Evolutionary conservation across 2,113 vertebrate species (phyloP).

Genomic region (Cranoglanis bouderius): DNA sequence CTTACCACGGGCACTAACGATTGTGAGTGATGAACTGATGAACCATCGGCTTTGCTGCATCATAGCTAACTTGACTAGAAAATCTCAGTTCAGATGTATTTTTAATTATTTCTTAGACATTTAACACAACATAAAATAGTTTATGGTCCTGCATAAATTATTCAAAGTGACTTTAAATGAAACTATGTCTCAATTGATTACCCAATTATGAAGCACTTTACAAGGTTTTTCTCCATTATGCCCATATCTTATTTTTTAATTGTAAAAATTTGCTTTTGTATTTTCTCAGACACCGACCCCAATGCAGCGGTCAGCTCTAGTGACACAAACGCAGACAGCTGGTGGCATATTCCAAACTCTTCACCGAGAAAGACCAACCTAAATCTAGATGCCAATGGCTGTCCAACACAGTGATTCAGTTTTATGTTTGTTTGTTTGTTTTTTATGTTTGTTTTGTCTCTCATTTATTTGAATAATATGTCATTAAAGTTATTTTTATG

Average conservation of each 20-base stretch:
- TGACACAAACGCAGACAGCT: not conserved
- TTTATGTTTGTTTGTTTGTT: not conserved
- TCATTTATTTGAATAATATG: not conserved
- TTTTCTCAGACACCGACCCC: slow-evolving; percentile 12
- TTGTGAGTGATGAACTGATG: too few relatives aligned
- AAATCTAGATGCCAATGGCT: slow-evolving; percentile 25
- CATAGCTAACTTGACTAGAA: too few relatives aligned
- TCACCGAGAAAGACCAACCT: not conserved
- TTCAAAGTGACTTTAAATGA: not conserved
- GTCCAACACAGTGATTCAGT: slow-evolving; percentile 41
- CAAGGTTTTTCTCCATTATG: not conserved
- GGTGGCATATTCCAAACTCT: slow-evolving; percentile 38
- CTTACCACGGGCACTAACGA: too few relatives aligned
- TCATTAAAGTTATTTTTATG: not conserved
- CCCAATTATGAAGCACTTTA: not conserved
- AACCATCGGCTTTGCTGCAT: too few relatives aligned
- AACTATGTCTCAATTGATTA: not conserved
- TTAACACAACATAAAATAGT: not conserved
- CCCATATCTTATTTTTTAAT: not conserved
- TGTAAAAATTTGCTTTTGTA: not conserved
- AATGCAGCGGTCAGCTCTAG: not conserved
- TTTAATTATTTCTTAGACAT: not conserved
- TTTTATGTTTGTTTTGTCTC: not conserved
- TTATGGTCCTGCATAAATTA: not conserved
- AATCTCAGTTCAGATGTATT: too few relatives aligned